Percentiles rank a stretch among this genome's conserved stretches.
These are phyloP conservation scores for Campoletis raptor DNA, from an alignment of 2,888 invertebrate genomes.

Conservation along the genomic window DNA sequence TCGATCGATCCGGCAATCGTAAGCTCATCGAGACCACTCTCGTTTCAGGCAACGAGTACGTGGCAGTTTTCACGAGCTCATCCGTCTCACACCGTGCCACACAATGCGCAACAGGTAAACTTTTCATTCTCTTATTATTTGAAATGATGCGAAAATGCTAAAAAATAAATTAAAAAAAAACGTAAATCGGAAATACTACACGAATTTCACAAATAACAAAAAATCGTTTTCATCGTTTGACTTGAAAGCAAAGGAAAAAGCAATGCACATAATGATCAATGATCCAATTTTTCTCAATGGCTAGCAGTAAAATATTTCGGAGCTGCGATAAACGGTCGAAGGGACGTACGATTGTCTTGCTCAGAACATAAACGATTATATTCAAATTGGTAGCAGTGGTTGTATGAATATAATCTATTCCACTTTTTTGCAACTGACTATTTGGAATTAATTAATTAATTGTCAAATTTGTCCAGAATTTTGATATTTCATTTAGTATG, in stretches of 20 bases:
- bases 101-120: slow-evolving; percentile 83
- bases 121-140: not conserved
- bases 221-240: not conserved
- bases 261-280: not conserved
- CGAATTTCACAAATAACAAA: not conserved
- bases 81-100: slow-evolving; percentile 81
- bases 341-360: too few species aligned
- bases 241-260: not conserved
- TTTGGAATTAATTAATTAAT: too few species aligned
- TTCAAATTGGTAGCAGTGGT: too few species aligned
- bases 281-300: too few species aligned
- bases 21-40: slow-evolving; percentile 88
- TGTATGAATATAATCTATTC: too few species aligned
- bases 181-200: not conserved
- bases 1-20: slow-evolving; percentile 97
- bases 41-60: slow-evolving; percentile 83
- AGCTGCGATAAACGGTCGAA: too few species aligned
- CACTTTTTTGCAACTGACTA: too few species aligned
- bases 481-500: too few species aligned
- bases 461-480: too few species aligned
- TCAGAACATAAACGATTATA: too few species aligned
- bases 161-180: not conserved
- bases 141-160: not conserved
- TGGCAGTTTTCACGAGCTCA: slow-evolving; percentile 84
- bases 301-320: too few species aligned